Base-by-base conservation (phyloP, 2,113 vertebrate species). In the Gymnobelideus leadbeateri region DNA sequence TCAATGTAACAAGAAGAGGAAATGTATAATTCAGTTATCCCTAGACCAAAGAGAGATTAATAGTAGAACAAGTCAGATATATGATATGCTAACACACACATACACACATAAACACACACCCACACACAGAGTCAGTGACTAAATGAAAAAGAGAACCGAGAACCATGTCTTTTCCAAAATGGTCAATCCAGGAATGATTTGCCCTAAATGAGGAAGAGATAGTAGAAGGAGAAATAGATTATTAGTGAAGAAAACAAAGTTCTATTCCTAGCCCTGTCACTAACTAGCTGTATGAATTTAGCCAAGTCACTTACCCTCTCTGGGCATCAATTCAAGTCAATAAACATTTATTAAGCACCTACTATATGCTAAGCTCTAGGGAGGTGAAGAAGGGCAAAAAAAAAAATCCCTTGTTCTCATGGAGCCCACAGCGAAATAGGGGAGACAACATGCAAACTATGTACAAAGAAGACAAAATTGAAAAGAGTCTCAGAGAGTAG, bases 1-100 rank as follows among this genome's bases (percentile, higher is more conserved):
- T 43, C 54, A 96, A 46, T 92, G 7, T 26, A 96, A 93, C 26
- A 97, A 96, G 92, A 26, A 24, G 46, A 25, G 61, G 31, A 68
- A 68, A 68, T 11, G 9, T 49, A 91, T 23, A 11, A 89, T 93
- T 89, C 11, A 47, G 46, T 96, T 55, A 90, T 91, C 14, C 94
- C 91, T 91, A 6, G 91, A 92, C 95, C 53, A 37, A 25, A 92
- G n/a, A 50, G 0, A 94, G 12, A 54, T 51, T 95, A 93, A 68
- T 25, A 90, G 51, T 16, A 95, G 84, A 93, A 51, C 9, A 89
- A 68, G 12, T 19, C 90, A n/a, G 37, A 9, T 94, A 92, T 92
- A 25, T 51, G 12, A 93, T 54, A 96, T 68, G 31, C 31, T 16
- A 94, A 61, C 3, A 52, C 31, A 90, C n/a, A 92, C 8, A 49